Evolutionary conservation across 2,797 vertebrate genomes (phyloP).

Genomic region (Muraenolepis orangiensis): DNA sequence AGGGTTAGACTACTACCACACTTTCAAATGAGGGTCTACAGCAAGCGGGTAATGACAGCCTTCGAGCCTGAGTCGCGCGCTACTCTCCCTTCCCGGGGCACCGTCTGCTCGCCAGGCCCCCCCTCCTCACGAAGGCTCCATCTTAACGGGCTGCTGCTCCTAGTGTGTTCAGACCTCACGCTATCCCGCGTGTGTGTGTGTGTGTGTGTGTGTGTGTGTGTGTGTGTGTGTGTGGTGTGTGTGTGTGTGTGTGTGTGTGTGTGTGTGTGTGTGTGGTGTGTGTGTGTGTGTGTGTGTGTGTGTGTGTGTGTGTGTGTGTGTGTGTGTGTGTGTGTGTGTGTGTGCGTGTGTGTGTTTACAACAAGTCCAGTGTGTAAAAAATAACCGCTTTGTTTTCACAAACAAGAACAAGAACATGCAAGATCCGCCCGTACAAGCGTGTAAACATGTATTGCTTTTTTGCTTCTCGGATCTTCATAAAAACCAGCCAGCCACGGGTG

Average conservation of each 20-base stretch:
- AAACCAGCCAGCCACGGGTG: slow-evolving; percentile 2
- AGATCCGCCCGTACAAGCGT: slow-evolving; percentile 6
- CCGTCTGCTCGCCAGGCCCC: slow-evolving; percentile 56
- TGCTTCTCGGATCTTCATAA: too few species aligned
- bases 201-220: too few species aligned
- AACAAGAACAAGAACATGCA: slow-evolving; percentile 54
- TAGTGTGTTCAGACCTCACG: slow-evolving; percentile 48
- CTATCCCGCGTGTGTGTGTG: slow-evolving; percentile 44
- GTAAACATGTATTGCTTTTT: neutral
- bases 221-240: too few species aligned
- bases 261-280: too few species aligned
- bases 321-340: too few species aligned
- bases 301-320: too few species aligned
- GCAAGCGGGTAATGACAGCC: slow-evolving; percentile 70
- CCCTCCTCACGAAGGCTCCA: slow-evolving; percentile 44
- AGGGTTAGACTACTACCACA: slow-evolving; percentile 69
- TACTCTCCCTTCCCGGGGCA: slow-evolving; percentile 59
- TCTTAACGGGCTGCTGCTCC: slow-evolving; percentile 51
- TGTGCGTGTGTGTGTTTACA: slow-evolving; percentile 55
- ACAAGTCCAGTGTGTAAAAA: slow-evolving; percentile 58
- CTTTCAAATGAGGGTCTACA: slow-evolving; percentile 66
- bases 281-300: too few species aligned
- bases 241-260: too few species aligned
- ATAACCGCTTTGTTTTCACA: slow-evolving; percentile 66
- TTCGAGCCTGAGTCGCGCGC: slow-evolving; percentile 59